Base-by-base conservation (phyloP, 1,140 invertebrate species). In the Eubasilissa regina region DNA sequence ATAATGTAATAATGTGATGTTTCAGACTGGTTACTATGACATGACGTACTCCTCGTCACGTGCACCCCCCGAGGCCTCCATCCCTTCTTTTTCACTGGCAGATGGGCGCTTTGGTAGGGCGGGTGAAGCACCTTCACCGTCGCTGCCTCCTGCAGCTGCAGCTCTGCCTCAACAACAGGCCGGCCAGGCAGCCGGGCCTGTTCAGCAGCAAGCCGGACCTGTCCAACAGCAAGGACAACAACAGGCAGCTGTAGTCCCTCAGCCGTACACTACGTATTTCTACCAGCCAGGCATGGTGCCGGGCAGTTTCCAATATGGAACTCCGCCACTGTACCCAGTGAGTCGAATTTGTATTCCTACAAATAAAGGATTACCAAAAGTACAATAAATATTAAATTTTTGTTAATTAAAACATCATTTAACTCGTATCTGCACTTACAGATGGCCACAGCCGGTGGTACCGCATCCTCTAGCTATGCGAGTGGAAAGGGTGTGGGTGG, bases 121-220 rank as follows among this genome's bases (percentile, higher is more conserved):
- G 15, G 93, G 93, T 76, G 95, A 96, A 60, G 81, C 81, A 0
- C 73, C 77, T 15, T 81, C 77, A 43, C 79, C 81, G 6, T 70
- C 75, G 56, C 78, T 62, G 43, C 56, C 43, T 4, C 78, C 84
- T 82, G 56, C 58, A 0, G 44, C 73, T 8, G 53, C 53, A 10
- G 47, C 47, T 4, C 51, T 90, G 9, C 90, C 92, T 86, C 89
- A 92, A 84, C 90, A 79, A 94, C 95, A 86, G 93, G 91, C 77
- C 92, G 95, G 86, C 94, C 95, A 86, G 90, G 93, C 62, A 90
- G 95, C 84, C 0, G 21, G n/a, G 93, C 93, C 77, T 95, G 96
- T 51, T 53, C 81, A 12, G 73, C 25, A 35, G 25, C 25, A 35
- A 6, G 25, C 25, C 25, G 25, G 25, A 35, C 25, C 25, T 35